These are phyloP conservation scores for Pogonomyrmex californicus DNA, from an alignment of 1,140 invertebrate genomes.

Conservation along the genomic window DNA sequence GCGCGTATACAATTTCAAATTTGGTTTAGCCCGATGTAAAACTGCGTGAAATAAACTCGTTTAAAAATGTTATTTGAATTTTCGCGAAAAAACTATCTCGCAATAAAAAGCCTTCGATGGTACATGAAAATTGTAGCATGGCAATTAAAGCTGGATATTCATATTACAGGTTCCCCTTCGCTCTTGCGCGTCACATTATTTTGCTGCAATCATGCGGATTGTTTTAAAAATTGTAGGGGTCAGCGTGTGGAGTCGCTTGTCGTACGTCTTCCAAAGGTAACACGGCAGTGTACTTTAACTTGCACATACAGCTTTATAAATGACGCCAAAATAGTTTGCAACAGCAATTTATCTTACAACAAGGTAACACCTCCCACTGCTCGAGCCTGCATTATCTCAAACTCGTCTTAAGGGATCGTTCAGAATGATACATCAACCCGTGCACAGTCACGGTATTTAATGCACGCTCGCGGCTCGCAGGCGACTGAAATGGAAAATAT, in stretches of 20 bases:
- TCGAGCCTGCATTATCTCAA: neutral
- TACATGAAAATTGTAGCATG: constrained; percentile 53
- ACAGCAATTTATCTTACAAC: constrained; percentile 82
- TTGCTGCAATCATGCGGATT: constrained; percentile 30
- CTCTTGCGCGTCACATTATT: constrained; percentile 17
- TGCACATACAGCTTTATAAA: constrained; percentile 80
- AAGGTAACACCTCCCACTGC: constrained; percentile 19
- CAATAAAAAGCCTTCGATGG: constrained; percentile 19
- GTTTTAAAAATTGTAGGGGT: constrained; percentile 27
- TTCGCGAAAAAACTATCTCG: constrained; percentile 25
- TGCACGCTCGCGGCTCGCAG: neutral
- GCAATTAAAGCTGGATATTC: constrained; percentile 52
- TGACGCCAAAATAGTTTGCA: constrained; percentile 83
- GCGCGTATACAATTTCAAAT: constrained; percentile 45
- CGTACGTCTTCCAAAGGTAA: constrained; percentile 23
- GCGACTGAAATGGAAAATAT: neutral
- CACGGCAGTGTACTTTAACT: constrained; percentile 56
- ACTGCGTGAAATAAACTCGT: constrained; percentile 52
- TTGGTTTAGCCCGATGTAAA: constrained; percentile 48
- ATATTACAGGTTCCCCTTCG: neutral
- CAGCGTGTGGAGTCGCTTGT: neutral
- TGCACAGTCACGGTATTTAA: constrained; percentile 9
- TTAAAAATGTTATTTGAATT: constrained; percentile 53
- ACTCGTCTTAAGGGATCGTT: constrained; percentile 31
- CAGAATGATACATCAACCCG: constrained; percentile 47